Conservation (phyloP, 1,140 invertebrate genomes). For the Babylonia areolata region DNA sequence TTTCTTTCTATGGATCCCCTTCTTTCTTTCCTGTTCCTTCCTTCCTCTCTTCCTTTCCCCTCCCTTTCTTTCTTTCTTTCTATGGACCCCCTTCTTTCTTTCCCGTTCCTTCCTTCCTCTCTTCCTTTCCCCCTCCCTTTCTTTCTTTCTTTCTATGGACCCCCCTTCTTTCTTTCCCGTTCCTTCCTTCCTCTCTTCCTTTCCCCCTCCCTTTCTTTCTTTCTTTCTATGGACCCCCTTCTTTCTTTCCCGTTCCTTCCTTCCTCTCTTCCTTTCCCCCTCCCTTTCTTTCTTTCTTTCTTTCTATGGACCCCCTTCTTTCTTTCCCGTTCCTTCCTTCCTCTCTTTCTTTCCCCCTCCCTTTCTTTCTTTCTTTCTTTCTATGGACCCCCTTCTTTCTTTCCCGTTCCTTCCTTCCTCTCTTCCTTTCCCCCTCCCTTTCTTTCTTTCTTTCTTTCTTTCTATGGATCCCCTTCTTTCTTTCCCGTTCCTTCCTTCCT, state of each 20-base stretch:
- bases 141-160: constrained; percentile 56
- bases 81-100: constrained; percentile 72
- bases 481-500: too few relatives aligned
- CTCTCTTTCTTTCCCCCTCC: neutral
- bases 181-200: too few relatives aligned
- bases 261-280: constrained; percentile 3
- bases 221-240: constrained; percentile 30
- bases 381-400: too few relatives aligned
- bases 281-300: constrained; percentile 39
- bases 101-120: constrained; percentile 12
- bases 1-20: constrained; percentile 54
- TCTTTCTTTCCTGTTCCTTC: too few relatives aligned
- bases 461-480: too few relatives aligned
- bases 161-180: too few relatives aligned
- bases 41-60: constrained; percentile 50
- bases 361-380: too few relatives aligned
- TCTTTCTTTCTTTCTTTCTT: too few relatives aligned
- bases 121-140: constrained; percentile 67
- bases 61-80: constrained; percentile 39
- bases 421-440: too few relatives aligned
- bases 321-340: too few relatives aligned
- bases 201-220: too few relatives aligned
- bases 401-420: too few relatives aligned
- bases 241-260: constrained; percentile 79
- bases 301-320: constrained; percentile 7